Evolutionary conservation across 2,888 invertebrate species (phyloP).

Genomic region (Lapara coniferarum): DNA sequence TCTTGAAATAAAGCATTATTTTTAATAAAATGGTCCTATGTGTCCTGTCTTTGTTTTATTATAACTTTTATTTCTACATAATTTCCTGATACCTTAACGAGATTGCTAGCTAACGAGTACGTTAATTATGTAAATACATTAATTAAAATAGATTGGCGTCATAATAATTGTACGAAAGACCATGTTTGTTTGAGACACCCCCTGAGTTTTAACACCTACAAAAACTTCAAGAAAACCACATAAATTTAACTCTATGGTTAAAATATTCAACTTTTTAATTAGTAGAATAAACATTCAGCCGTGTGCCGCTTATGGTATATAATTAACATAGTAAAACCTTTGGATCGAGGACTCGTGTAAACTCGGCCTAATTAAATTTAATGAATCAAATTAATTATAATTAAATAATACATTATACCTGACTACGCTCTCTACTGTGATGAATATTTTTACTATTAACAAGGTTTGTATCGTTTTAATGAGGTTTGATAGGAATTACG

Average conservation of each 20-base stretch:
- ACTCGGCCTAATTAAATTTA: conserved; percentile 24
- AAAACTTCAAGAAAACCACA: not conserved
- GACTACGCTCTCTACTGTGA: conserved; percentile 13
- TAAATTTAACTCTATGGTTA: conserved; percentile 17
- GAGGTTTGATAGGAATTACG: no score
- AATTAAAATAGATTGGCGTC: not conserved
- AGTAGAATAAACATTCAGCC: conserved; percentile 19
- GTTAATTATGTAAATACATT: conserved; percentile 7
- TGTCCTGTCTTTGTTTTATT: no score
- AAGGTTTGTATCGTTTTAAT: not conserved
- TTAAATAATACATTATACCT: conserved; percentile 21
- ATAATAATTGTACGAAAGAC: not conserved
- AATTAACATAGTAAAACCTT: conserved; percentile 24
- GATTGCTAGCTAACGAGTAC: not conserved
- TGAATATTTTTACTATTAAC: conserved; percentile 9
- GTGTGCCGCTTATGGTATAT: conserved; percentile 22
- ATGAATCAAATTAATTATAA: conserved; percentile 24
- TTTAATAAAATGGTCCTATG: no score
- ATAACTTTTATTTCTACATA: no score
- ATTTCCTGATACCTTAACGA: no score
- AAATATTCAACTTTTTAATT: conserved; percentile 25
- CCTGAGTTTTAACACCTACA: not conserved
- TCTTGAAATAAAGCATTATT: no score
- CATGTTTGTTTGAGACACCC: not conserved
- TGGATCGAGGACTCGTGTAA: conserved; percentile 24